phyloP scores from a whole-genome alignment of 2,113 vertebrate species.

The Marcusenius ussheri region DNA sequence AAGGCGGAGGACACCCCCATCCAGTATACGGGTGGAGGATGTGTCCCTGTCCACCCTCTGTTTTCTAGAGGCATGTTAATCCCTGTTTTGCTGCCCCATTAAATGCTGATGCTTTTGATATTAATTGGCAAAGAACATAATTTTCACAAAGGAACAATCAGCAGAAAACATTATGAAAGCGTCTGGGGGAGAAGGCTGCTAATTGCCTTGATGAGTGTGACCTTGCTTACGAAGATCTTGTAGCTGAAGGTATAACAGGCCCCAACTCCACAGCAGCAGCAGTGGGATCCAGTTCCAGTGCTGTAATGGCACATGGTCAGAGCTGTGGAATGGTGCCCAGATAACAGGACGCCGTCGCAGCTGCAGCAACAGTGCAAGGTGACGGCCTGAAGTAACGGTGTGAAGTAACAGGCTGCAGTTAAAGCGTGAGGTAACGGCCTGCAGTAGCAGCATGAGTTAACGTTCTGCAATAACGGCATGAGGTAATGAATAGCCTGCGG shows the following conservation, averaged over 20 bases:
- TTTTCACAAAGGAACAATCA: slow-evolving; percentile 37
- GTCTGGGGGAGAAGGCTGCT: background rate
- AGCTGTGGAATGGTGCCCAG: background rate
- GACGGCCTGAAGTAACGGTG: too few relatives aligned
- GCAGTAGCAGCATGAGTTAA: too few relatives aligned
- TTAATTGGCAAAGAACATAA: slow-evolving; percentile 73
- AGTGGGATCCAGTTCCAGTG: background rate
- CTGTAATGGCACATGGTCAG: background rate
- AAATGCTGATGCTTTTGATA: slow-evolving; percentile 64
- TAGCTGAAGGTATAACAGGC: background rate
- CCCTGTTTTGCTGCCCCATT: slow-evolving; percentile 47
- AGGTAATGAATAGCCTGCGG: too few relatives aligned
- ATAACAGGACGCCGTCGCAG: too few relatives aligned
- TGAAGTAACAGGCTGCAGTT: too few relatives aligned
- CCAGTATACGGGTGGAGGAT: too few relatives aligned
- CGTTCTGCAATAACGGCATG: too few relatives aligned
- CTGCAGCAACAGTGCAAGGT: too few relatives aligned
- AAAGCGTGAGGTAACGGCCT: too few relatives aligned
- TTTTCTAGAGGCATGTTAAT: background rate
- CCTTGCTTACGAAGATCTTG: background rate
- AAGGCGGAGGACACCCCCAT: too few relatives aligned
- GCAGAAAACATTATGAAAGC: slow-evolving; percentile 5
- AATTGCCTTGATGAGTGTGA: background rate
- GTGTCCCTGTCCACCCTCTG: too few relatives aligned
- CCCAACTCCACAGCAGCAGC: background rate